phyloP scores from a whole-genome alignment of 2,888 invertebrate species.

The Metacarcinus magister region DNA sequence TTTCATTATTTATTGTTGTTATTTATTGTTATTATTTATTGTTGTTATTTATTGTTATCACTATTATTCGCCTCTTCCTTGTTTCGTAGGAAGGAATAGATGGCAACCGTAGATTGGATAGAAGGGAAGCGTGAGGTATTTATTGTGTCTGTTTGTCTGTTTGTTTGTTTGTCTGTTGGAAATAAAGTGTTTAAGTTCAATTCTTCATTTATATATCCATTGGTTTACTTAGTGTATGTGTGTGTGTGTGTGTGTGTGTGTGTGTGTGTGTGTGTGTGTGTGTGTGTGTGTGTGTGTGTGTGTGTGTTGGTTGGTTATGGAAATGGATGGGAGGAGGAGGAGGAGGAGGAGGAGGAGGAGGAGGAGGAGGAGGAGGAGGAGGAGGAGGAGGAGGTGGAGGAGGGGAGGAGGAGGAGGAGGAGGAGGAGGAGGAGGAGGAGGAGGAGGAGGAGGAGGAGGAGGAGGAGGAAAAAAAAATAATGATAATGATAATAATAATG shows the following conservation, averaged over 20 bases:
- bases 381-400: too few species aligned
- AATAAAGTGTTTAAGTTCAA: not conserved
- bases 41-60: not conserved
- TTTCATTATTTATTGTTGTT: too few species aligned
- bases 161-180: not conserved
- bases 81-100: too few species aligned
- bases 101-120: not conserved
- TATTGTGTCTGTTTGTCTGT: not conserved
- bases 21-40: too few species aligned
- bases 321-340: not conserved
- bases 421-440: too few species aligned
- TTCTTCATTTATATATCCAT: not conserved
- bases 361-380: not conserved
- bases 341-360: not conserved
- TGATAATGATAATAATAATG: not conserved
- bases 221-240: not conserved
- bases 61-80: not conserved
- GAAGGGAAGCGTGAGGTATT: not conserved
- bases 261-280: not conserved
- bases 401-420: too few species aligned
- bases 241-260: slow-evolving; percentile 2
- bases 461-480: not conserved
- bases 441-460: too few species aligned
- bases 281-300: too few species aligned
- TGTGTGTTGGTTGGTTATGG: not conserved